These are phyloP conservation scores for Petrocephalus microphthalmus DNA, from an alignment of 2,113 vertebrate species.

Conservation along the genomic window DNA sequence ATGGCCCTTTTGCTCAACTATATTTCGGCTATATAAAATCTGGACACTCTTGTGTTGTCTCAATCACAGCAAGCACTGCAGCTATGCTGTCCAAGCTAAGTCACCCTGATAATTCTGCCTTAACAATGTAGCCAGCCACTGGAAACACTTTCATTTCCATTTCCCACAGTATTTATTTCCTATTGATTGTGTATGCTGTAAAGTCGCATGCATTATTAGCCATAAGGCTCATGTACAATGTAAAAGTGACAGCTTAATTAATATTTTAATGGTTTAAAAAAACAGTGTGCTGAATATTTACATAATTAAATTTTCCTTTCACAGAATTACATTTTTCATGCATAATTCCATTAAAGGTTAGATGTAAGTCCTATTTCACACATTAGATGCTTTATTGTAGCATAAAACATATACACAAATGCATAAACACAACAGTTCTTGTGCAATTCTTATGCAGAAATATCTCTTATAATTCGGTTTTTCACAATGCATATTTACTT, in stretches of 20 bases:
- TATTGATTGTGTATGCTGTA: neutral
- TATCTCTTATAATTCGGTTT: neutral
- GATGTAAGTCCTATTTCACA: neutral
- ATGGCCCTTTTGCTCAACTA: neutral
- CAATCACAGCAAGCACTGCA: neutral
- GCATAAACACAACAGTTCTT: neutral
- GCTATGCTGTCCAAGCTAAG: neutral
- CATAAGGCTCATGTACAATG: neutral
- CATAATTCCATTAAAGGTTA: neutral
- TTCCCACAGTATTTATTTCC: neutral
- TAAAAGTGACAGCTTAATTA: neutral
- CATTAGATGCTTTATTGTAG: neutral
- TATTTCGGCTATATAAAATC: neutral
- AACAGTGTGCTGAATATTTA: neutral
- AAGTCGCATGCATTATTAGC: neutral
- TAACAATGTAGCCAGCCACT: neutral
- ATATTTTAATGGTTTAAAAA: neutral
- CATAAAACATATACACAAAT: neutral
- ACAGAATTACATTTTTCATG: constrained; percentile 1
- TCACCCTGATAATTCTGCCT: neutral
- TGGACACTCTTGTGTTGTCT: neutral
- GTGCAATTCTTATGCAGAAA: neutral
- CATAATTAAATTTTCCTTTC: neutral
- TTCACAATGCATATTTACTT: neutral
- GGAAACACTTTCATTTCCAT: neutral